phyloP scores from a whole-genome alignment of 2,888 invertebrate species.

The Phengaris alcon region DNA sequence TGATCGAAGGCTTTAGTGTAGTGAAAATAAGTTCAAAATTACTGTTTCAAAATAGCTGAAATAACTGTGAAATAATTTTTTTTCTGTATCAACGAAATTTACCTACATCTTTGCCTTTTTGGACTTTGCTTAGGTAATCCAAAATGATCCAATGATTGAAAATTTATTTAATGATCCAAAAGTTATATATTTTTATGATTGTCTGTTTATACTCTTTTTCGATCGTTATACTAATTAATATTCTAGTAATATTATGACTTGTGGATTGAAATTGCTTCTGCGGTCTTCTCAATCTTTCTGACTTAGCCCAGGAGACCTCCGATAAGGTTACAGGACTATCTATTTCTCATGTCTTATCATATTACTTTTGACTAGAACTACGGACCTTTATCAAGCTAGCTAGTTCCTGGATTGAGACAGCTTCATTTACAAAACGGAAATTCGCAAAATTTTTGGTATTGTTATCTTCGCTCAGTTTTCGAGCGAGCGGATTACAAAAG shows the following conservation, averaged over 20 bases:
- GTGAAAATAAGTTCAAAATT: too few species aligned
- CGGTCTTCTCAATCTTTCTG: neutral
- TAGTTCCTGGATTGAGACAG: neutral
- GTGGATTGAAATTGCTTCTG: neutral
- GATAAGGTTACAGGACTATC: neutral
- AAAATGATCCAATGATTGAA: too few species aligned
- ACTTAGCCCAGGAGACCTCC: neutral
- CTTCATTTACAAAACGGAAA: neutral
- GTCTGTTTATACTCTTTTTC: too few species aligned
- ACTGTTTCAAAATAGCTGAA: too few species aligned
- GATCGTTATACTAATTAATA: too few species aligned
- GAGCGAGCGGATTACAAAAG: constrained; percentile 3
- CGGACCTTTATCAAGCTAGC: neutral
- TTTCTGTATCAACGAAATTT: too few species aligned
- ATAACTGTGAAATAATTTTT: too few species aligned
- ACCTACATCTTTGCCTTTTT: too few species aligned
- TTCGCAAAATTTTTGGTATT: neutral
- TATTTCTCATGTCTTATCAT: neutral
- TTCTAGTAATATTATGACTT: too few species aligned
- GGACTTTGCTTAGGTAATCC: too few species aligned
- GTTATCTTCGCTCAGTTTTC: constrained; percentile 4
- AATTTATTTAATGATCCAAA: too few species aligned
- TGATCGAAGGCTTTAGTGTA: constrained; percentile 25
- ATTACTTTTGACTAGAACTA: neutral
- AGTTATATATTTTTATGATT: too few species aligned